Evolutionary conservation across 2,888 invertebrate species (phyloP).

Genomic region (Chrysotoxum bicinctum): DNA sequence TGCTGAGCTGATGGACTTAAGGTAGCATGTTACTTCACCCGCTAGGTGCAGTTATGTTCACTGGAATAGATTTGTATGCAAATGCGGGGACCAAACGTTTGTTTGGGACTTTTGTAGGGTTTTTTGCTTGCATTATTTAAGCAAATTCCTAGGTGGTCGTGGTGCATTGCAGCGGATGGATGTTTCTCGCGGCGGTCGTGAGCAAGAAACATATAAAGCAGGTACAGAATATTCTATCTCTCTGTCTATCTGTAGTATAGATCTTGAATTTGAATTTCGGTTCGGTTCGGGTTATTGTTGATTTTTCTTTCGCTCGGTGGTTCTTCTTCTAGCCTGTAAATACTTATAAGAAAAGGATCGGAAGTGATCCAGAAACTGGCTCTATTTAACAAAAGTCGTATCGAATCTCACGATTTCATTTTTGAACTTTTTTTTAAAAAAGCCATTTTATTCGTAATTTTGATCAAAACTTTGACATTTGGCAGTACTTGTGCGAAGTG

Average conservation of each 20-base stretch:
- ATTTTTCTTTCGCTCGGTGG: too few species aligned
- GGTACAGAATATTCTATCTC: not conserved
- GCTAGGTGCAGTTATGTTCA: slow-evolving; percentile 50
- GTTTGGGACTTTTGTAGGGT: not conserved
- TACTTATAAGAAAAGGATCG: not conserved
- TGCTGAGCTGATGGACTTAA: slow-evolving; percentile 53
- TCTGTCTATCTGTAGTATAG: not conserved
- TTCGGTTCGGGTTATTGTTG: not conserved
- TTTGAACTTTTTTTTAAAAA: too few species aligned
- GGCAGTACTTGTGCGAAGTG: too few species aligned
- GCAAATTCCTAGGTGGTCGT: slow-evolving; percentile 23
- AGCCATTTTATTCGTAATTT: too few species aligned
- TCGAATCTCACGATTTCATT: too few species aligned
- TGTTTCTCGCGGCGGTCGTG: slow-evolving; percentile 3
- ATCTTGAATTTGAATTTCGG: not conserved
- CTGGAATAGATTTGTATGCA: slow-evolving; percentile 70
- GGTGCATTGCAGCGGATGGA: not conserved
- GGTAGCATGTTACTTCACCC: slow-evolving; percentile 60
- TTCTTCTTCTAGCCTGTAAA: not conserved
- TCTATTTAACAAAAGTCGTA: too few species aligned
- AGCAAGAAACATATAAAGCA: not conserved
- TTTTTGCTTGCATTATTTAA: not conserved
- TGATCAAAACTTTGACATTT: too few species aligned
- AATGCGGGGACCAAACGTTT: slow-evolving; percentile 37
- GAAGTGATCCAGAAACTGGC: not conserved